Evolutionary conservation across 2,113 vertebrate species (phyloP), one percentile per base, ranked within the genome.

Genomic region (Phylloscopus trochilus): DNA sequence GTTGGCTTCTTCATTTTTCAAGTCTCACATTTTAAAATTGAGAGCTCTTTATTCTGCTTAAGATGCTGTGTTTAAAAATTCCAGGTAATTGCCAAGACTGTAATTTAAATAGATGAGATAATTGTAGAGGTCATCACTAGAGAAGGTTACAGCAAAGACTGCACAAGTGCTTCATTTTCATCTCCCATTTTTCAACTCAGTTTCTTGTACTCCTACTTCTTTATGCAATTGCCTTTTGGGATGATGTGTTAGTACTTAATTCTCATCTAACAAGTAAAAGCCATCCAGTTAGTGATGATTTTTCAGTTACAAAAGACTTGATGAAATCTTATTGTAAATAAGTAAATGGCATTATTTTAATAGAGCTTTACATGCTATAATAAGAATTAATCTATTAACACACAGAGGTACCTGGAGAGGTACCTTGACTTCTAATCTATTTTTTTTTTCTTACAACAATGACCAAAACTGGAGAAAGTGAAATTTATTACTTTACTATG

Each of bases 41-140:
- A 44, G 60, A 88, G 39, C 35, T 83, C 79, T 94, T 90, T 83
- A 35, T 88, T 92, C 85, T 80, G 49, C 64, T 53, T 75, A 77
- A 88, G 68, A 88, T 37, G 70, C 82, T 83, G 55, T 74, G 60
- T 83, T 94, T 92, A 28, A 93, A 86, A 64, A 64, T 92, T 82
- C 64, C 77, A 95, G 53, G 58, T 87, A 87, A 60, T 84, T 81
- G 31, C 17, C 3, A 87, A 94, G 86, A 59, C 80, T 90, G 49
- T 92, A 95, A 95, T 96, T 97, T 94, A 96, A 95, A 86, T 64
- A 84, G 84, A 92, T 95, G 75, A 92, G 79, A 81, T 94, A 96
- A 96, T 97, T 95, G 92, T 92, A 94, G 88, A 93, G 83, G 88
- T 97, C 88, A 90, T 88, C 35, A 35, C 77, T 81, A 84, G 28